phyloP scores from a whole-genome alignment of 2,888 invertebrate species.

The Erebia palarica region DNA sequence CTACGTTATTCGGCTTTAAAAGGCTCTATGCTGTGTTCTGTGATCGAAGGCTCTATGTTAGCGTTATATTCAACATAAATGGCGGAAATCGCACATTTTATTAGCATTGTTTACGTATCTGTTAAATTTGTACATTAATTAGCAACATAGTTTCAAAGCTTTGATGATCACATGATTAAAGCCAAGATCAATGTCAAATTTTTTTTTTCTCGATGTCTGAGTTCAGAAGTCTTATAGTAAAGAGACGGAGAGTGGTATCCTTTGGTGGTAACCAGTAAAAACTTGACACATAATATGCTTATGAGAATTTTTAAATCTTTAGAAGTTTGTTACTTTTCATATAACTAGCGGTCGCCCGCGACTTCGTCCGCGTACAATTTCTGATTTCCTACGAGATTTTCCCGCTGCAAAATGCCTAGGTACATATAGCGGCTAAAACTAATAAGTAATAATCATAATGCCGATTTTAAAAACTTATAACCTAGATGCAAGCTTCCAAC shows the following conservation, averaged over 20 bases:
- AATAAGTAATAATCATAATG: too few relatives aligned
- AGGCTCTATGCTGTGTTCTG: background rate
- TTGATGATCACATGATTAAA: constrained; percentile 23
- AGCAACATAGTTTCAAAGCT: constrained; percentile 20
- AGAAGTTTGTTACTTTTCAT: too few relatives aligned
- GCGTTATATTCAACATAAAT: constrained; percentile 15
- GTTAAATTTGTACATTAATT: constrained; percentile 36
- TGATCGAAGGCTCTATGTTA: background rate
- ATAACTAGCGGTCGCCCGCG: too few relatives aligned
- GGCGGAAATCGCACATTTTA: constrained; percentile 31
- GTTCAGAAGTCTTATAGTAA: background rate
- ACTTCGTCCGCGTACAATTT: too few relatives aligned
- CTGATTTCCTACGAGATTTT: too few relatives aligned
- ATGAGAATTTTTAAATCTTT: background rate
- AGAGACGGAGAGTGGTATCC: background rate
- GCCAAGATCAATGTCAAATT: constrained; percentile 33
- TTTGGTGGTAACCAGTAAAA: background rate
- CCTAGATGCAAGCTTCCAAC: too few relatives aligned
- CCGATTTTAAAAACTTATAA: too few relatives aligned
- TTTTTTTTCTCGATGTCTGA: constrained; percentile 1
- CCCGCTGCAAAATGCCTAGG: too few relatives aligned
- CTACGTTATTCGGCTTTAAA: background rate
- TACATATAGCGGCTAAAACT: too few relatives aligned
- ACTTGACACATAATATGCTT: too few relatives aligned
- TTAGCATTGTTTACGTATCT: constrained; percentile 20